Evolutionary conservation across 2,888 invertebrate genomes (phyloP), one percentile per base, ranked within the genome.

Genomic region (Caenorhabditis imperialis): DNA sequence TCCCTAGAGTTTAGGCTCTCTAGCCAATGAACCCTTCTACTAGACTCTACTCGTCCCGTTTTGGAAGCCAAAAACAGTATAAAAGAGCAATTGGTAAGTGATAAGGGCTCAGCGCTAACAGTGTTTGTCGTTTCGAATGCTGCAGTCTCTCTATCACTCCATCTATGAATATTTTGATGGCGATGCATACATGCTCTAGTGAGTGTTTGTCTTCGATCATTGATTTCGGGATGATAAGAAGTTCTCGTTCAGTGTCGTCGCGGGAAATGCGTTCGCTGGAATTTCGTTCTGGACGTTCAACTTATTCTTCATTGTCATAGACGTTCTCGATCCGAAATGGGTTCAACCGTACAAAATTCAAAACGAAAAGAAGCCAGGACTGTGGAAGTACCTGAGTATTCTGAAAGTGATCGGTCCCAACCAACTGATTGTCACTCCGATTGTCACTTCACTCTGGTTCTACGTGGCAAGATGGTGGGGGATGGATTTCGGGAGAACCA

Each of bases 261-360:
- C 14, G 10, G 30, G 30, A 30, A 30, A 30, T 30, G 6, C 30
- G 6, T 30, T 30, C 30, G 30, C 30, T 10, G 30, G 30, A 30
- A 30, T 30, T 30, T 30, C 30, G 7, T 30, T 30, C 10, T 10
- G 10, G 30, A 30, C 30, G 10, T 30, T 30, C 30, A 82, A 82
- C 47, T 16, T 92, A 0, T 91, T 93, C 77, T 93, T 93, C 85
- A 92, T 93, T 0, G 85, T 93, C 48, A 89, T 94, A 88, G 94
- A 94, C 87, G 77, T 93, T 18, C 92, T 92, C 18, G 93, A 92
- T 77, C 94, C 94, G 16, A 90, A 90, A 14, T 91, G 91, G 79
- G 88, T 94, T 72, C 90, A 93, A 47, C 91, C 92, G 81, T 94
- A 94, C 88, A 94, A 94, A 90, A 92, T 93, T 75, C 94, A 94